phyloP scores from a whole-genome alignment of 2,113 vertebrate species.

The Rhinoderma darwinii region DNA sequence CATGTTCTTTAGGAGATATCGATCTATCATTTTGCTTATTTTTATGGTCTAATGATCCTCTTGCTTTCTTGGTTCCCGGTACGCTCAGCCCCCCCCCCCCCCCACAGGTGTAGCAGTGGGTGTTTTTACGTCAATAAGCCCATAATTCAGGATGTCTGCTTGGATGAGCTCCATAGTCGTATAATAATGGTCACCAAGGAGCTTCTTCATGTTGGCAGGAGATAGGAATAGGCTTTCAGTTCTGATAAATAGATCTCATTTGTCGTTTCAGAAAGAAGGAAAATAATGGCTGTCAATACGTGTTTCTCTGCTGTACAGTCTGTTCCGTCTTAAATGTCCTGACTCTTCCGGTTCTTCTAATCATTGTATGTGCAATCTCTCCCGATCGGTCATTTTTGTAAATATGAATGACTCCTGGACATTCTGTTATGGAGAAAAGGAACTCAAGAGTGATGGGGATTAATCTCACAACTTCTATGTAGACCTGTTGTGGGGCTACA shows the following conservation, averaged over 20 bases:
- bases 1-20: no score
- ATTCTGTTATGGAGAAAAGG: no score
- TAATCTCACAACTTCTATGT: no score
- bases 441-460: no score
- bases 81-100: no score
- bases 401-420: no score
- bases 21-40: no score
- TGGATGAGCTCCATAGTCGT: background rate
- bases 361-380: no score
- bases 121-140: background rate
- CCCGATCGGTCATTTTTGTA: no score
- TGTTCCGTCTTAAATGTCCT: background rate
- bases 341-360: background rate
- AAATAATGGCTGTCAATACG: background rate
- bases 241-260: background rate
- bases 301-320: background rate
- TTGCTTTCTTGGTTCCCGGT: background rate
- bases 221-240: background rate
- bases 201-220: background rate
- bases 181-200: background rate
- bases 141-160: background rate
- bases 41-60: no score
- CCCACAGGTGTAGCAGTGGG: background rate
- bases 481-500: no score
- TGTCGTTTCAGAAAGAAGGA: background rate